phyloP scores from a whole-genome alignment of 2,113 vertebrate species.

The Merops nubicus region DNA sequence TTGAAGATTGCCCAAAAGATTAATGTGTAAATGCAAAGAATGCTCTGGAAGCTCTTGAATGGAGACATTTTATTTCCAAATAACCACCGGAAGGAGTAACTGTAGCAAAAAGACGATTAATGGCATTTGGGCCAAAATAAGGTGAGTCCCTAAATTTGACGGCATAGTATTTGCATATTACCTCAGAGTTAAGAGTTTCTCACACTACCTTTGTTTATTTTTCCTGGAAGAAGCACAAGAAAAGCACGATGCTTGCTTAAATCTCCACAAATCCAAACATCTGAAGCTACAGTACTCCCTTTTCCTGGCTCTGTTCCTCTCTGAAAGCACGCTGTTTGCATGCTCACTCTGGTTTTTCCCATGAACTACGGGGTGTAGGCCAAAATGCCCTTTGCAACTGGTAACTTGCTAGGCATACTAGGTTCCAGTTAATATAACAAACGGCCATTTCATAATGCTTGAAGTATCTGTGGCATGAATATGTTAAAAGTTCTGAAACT shows the following conservation, averaged over 20 bases:
- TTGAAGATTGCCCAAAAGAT: background rate
- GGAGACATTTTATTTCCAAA: background rate
- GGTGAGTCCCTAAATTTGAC: background rate
- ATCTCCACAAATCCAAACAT: constrained; percentile 40
- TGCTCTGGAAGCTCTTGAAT: constrained; percentile 8
- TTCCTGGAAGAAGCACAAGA: constrained; percentile 47
- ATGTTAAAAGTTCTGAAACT: background rate
- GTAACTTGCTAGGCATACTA: constrained; percentile 2
- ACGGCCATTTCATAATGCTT: background rate
- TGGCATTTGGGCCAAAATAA: background rate
- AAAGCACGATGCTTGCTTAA: background rate
- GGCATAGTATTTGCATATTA: background rate
- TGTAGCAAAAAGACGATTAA: background rate
- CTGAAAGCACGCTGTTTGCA: background rate
- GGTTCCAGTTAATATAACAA: background rate
- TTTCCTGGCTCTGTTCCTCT: constrained; percentile 56
- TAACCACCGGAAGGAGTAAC: background rate
- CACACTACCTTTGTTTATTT: constrained; percentile 61
- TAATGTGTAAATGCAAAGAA: background rate
- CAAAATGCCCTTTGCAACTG: constrained; percentile 42
- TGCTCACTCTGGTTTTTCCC: constrained; percentile 14
- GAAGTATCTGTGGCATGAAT: background rate
- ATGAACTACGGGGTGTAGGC: constrained; percentile 44
- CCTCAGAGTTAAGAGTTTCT: background rate
- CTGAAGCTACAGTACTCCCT: background rate